Evolutionary conservation across 2,113 vertebrate species (phyloP).

Genomic region (Tapirus terrestris): DNA sequence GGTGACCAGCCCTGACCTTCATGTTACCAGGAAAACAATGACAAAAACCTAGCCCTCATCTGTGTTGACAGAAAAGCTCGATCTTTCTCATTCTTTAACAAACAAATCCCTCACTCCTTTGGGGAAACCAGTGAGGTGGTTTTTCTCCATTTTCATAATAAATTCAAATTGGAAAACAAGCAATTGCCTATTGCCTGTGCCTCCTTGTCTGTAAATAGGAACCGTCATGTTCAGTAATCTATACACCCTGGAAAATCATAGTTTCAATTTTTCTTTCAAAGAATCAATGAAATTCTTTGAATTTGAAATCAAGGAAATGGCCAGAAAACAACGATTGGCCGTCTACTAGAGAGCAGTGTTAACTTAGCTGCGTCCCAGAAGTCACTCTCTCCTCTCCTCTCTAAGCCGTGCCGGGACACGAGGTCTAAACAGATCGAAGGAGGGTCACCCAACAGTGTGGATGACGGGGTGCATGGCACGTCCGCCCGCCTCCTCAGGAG

Average conservation of each 20-base stretch:
- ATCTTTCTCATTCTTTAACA: not conserved
- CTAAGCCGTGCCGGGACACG: not conserved
- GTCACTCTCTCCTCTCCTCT: not conserved
- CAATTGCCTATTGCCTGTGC: no score
- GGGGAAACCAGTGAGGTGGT: not conserved
- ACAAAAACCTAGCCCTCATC: not conserved
- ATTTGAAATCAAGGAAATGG: not conserved
- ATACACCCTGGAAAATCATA: not conserved
- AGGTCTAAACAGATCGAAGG: rapidly evolving
- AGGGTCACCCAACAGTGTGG: rapidly evolving
- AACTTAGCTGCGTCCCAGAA: rapidly evolving
- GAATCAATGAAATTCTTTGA: not conserved
- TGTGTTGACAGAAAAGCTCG: not conserved
- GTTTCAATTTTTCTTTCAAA: not conserved
- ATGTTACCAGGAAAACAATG: not conserved
- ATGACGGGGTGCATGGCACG: rapidly evolving
- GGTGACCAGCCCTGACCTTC: not conserved
- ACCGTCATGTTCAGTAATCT: not conserved
- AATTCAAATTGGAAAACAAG: not conserved
- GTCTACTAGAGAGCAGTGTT: not conserved
- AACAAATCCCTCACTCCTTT: not conserved
- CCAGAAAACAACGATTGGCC: not conserved
- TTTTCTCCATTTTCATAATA: not conserved
- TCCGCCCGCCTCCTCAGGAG: not conserved
- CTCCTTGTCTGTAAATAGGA: not conserved